Percentiles rank a stretch among this genome's conserved stretches.
These are phyloP conservation scores for Hypomecis punctinalis DNA, from an alignment of 2,888 invertebrate genomes.

Conservation along the genomic window DNA sequence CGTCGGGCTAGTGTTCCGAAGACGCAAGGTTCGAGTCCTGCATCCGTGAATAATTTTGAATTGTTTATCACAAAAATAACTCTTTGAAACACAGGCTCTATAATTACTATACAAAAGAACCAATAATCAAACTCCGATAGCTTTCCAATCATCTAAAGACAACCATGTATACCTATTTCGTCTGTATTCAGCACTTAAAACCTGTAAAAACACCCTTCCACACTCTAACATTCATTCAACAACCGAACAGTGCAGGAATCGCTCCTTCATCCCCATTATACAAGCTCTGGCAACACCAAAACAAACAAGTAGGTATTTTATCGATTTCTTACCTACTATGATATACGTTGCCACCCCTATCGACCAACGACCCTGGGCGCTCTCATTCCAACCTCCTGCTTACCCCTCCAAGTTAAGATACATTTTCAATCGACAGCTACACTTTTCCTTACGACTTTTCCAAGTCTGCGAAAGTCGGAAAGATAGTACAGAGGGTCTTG, in stretches of 20 bases:
- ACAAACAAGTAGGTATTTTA: slow-evolving; percentile 75
- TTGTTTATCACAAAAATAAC: no score
- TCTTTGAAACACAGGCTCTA: no score
- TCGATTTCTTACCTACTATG: slow-evolving; percentile 78
- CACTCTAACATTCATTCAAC: neutral
- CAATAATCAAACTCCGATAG: no score
- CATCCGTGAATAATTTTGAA: no score
- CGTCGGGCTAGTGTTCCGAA: no score
- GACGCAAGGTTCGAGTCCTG: no score
- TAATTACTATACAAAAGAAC: no score
- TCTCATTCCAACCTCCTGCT: slow-evolving; percentile 44
- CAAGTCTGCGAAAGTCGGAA: slow-evolving; percentile 70
- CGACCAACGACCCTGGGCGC: slow-evolving; percentile 63
- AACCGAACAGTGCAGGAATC: slow-evolving; percentile 9
- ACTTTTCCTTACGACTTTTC: slow-evolving; percentile 74
- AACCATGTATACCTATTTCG: neutral
- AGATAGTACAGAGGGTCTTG: slow-evolving; percentile 67
- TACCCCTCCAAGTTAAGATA: slow-evolving; percentile 47
- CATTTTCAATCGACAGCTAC: slow-evolving; percentile 63
- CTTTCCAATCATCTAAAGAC: no score
- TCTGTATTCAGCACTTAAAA: neutral
- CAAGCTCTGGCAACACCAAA: slow-evolving; percentile 52
- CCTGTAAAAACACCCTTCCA: neutral
- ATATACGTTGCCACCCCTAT: slow-evolving; percentile 73
- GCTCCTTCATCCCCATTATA: slow-evolving; percentile 19